phyloP scores from a whole-genome alignment of 2,797 vertebrate genomes.

The Tapirus indicus region DNA sequence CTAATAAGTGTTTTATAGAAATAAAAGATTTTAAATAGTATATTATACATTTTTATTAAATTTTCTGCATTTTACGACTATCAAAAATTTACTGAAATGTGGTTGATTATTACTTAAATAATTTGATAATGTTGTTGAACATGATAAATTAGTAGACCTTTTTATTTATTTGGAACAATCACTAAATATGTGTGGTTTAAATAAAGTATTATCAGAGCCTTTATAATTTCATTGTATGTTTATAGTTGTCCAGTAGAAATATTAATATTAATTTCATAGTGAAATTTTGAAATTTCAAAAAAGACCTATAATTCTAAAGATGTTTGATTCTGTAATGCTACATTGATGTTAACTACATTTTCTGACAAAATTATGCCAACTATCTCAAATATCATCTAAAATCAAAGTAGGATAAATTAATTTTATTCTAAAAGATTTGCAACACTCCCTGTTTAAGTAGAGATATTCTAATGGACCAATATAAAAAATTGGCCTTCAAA shows the following conservation, averaged over 20 bases:
- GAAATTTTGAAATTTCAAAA: background rate
- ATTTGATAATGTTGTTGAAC: background rate
- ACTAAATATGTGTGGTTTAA: background rate
- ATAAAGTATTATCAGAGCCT: background rate
- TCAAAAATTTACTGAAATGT: background rate
- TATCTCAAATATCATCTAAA: background rate
- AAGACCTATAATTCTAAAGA: background rate
- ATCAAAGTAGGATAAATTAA: background rate
- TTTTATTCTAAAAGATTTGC: background rate
- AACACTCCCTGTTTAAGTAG: background rate
- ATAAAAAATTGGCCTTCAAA: background rate
- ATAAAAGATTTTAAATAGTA: background rate
- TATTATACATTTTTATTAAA: background rate
- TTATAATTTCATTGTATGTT: background rate
- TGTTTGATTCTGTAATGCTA: background rate
- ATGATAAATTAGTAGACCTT: background rate
- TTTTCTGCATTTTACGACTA: background rate
- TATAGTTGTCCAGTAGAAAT: background rate
- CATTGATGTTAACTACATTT: background rate
- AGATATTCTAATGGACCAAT: background rate
- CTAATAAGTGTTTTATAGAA: background rate
- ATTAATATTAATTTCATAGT: slow-evolving; percentile 11
- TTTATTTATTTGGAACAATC: background rate
- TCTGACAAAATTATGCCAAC: background rate
- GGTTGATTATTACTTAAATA: background rate